Percentiles rank a stretch among this genome's conserved stretches.
Evolutionary conservation across 1,140 invertebrate species (phyloP).

Genomic region (Metaphire vulgaris): DNA sequence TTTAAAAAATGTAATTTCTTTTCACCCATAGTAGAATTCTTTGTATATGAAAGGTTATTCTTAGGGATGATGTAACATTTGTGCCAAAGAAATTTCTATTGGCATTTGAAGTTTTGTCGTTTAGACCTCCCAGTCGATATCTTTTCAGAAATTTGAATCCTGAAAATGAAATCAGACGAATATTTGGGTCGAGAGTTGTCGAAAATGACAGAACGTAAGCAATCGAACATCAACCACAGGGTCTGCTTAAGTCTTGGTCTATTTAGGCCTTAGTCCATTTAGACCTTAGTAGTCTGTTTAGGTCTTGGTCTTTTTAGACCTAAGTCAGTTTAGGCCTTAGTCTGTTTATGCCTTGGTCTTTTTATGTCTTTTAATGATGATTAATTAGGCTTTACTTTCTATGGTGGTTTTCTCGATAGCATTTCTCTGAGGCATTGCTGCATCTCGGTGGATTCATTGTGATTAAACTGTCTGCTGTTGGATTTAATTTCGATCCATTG

Average conservation of each 20-base stretch:
- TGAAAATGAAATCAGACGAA: neutral
- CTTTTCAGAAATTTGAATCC: conserved; percentile 1
- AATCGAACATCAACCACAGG: neutral
- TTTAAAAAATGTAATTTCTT: too few relatives aligned
- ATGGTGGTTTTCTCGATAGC: neutral
- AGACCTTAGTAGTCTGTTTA: neutral
- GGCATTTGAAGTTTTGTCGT: neutral
- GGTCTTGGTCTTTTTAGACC: too few relatives aligned
- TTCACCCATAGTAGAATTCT: too few relatives aligned
- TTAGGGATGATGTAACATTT: neutral
- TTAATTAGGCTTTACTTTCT: too few relatives aligned
- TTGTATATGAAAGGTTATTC: neutral
- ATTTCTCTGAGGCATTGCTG: neutral
- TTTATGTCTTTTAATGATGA: too few relatives aligned
- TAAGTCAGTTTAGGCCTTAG: too few relatives aligned
- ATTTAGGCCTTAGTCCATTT: neutral
- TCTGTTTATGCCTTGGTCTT: too few relatives aligned
- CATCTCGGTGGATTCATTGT: neutral
- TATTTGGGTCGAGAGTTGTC: neutral
- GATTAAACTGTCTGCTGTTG: neutral
- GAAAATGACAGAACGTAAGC: neutral
- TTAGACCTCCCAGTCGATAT: neutral
- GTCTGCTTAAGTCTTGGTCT: neutral
- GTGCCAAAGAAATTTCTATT: neutral
- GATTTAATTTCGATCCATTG: neutral